Base-by-base conservation (phyloP, 2,888 invertebrate genomes). In the Chydorus sphaericus region DNA sequence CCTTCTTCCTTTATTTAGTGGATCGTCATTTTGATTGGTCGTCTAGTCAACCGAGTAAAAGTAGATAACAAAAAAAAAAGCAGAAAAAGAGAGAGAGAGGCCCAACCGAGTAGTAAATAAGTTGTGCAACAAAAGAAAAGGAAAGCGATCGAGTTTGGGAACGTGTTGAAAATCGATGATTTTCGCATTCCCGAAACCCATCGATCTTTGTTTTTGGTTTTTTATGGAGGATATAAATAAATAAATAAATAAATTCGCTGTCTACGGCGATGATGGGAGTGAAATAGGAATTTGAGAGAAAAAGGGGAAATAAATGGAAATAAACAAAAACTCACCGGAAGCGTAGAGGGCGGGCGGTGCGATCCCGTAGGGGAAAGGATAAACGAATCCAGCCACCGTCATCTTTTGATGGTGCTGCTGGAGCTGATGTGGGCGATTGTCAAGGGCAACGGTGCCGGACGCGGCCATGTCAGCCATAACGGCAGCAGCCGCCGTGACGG, bases 311-410 rank as follows among this genome's bases (percentile, higher is more conserved):
- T 30, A 29, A 54, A 16, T 31, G 23, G 11, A 53, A 23, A 23
- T 36, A 10, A 53, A 53, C 18, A 53, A 26, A 31, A 49, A 52
- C 52, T 52, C 36, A 52, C 52, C 52, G 36, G 52, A 33, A 52
- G 52, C 7, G 36, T 52, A 52, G n/a, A 52, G 33, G 36, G 51
- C 51, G 11, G 52, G 52, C 18, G 44, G 44, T n/a, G 54, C 54
- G 8, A 54, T 16, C 2, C 39, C 20, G 29, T 54, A 54, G 36
- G 54, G 26, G 48, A 16, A 54, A 26, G 36, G 29, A 30, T 54
- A 54, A 28, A 29, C 52, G 23, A 44, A 44, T 44, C 44, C 44
- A 10, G 44, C 44, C 26, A 23, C 33, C 14, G 44, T n/a, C 44
- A 44, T 44, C 28, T 44, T 44, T 14, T 28, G 44, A 16, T 20